A percentile compares a stretch with the other conserved stretches of the same genome.
These are phyloP conservation scores for Stegostoma tigrinum DNA, from an alignment of 2,113 vertebrate genomes.

Conservation along the genomic window DNA sequence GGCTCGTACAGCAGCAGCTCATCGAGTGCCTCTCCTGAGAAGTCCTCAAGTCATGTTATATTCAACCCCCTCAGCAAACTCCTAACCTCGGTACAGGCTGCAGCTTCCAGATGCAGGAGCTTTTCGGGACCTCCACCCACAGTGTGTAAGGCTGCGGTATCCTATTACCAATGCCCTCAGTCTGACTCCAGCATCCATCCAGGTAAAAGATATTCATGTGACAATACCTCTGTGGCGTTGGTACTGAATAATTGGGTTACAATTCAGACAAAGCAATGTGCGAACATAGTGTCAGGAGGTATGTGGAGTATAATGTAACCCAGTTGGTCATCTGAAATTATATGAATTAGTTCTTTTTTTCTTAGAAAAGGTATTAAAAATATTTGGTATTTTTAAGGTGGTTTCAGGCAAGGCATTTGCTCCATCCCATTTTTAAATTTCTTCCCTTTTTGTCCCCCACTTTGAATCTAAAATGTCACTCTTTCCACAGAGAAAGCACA, in stretches of 20 bases:
- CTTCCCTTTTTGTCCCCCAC: neutral
- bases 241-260: neutral
- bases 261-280: neutral
- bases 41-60: neutral
- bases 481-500: neutral
- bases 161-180: too few relatives aligned
- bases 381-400: neutral
- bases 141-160: too few relatives aligned
- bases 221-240: neutral
- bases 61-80: conserved; percentile 6
- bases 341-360: neutral
- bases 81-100: neutral
- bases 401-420: neutral
- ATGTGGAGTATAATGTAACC: too few relatives aligned
- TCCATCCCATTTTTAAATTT: neutral
- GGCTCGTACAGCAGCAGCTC: neutral
- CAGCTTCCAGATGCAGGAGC: neutral
- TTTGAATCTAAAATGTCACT: neutral
- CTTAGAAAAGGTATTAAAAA: neutral
- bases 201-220: neutral
- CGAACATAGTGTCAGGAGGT: neutral
- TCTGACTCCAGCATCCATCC: neutral
- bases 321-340: neutral
- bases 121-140: neutral
- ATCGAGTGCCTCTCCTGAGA: neutral